These are phyloP conservation scores for Spialia ferax DNA, from an alignment of 2,888 invertebrate species.

Conservation along the genomic window DNA sequence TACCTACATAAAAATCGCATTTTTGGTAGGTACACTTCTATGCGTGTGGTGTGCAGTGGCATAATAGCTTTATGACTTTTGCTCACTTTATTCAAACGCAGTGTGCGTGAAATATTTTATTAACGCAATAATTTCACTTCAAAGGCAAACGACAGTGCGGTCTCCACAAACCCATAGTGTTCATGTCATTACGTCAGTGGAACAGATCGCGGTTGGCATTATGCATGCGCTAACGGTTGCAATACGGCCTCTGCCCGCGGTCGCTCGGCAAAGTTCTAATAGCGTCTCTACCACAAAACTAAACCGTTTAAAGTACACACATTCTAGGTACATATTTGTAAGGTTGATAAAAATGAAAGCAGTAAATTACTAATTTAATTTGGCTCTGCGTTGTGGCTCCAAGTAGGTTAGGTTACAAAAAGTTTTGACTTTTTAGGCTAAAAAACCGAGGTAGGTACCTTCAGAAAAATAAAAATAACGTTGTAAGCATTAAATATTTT, in stretches of 20 bases:
- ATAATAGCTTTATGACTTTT: neutral
- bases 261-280: conserved; percentile 50
- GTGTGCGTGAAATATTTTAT: neutral
- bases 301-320: neutral
- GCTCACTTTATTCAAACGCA: neutral
- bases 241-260: neutral
- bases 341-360: neutral
- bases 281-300: conserved; percentile 50
- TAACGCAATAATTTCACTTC: conserved; percentile 2
- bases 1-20: no score
- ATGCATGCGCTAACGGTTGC: conserved; percentile 75
- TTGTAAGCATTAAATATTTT: no score
- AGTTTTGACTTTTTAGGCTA: no score
- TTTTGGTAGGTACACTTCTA: no score
- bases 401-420: no score
- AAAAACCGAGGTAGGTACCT: no score
- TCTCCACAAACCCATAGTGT: conserved; percentile 54
- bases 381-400: no score
- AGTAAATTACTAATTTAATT: neutral
- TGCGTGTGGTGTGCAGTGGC: no score
- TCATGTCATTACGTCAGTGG: conserved; percentile 68
- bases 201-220: conserved; percentile 72
- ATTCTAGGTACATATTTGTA: neutral
- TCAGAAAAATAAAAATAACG: no score
- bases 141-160: conserved; percentile 16